phyloP scores from a whole-genome alignment of 2,113 vertebrate species.

The Cinclus cinclus region DNA sequence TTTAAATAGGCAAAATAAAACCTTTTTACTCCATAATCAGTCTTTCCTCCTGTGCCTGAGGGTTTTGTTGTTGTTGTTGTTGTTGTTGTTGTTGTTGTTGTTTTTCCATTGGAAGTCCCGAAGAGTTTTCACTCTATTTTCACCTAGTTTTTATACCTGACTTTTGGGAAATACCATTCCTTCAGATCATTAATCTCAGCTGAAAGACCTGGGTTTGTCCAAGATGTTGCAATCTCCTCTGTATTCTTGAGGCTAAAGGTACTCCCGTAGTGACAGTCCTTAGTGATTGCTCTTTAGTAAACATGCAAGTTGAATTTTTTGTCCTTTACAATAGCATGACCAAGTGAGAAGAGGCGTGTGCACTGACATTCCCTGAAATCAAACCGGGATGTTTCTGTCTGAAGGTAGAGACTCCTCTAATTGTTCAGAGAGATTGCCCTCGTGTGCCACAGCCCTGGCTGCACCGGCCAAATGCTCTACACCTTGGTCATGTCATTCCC shows the following conservation, averaged over 20 bases:
- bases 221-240: conserved; percentile 16
- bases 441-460: neutral
- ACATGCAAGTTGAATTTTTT: neutral
- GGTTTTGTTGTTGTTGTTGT: neutral
- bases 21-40: neutral
- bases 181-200: neutral
- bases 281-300: neutral
- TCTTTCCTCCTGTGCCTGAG: neutral
- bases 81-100: neutral
- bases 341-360: neutral
- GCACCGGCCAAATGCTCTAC: neutral
- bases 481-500: neutral
- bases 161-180: conserved; percentile 5
- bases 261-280: neutral
- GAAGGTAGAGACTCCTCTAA: neutral
- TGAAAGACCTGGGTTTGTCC: conserved; percentile 10
- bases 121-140: neutral
- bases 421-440: neutral
- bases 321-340: neutral
- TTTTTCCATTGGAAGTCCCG: neutral
- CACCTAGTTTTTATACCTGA: neutral
- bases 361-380: neutral
- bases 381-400: neutral
- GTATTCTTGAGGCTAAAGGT: conserved; percentile 13
- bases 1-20: neutral